Evolutionary conservation across 2,797 vertebrate genomes (phyloP).

Genomic region (Galaxias olidus): DNA sequence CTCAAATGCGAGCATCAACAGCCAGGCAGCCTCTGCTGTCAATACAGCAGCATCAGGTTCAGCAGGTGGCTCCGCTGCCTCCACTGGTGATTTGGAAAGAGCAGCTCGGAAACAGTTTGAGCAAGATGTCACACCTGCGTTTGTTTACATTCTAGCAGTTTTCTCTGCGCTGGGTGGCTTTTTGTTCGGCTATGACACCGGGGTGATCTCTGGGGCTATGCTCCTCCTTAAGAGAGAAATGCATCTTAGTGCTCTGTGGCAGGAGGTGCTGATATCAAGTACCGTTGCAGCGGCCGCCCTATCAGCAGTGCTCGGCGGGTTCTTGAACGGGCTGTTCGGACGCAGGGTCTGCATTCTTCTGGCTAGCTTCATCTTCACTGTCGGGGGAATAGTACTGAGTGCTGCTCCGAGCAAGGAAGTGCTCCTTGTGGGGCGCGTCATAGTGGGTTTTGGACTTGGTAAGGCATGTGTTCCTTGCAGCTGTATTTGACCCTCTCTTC

Average conservation of each 20-base stretch:
- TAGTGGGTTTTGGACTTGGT: conserved; percentile 95
- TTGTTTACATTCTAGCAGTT: conserved; percentile 88
- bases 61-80: conserved; percentile 40
- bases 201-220: conserved; percentile 96
- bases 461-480: conserved; percentile 60
- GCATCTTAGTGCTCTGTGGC: conserved; percentile 88
- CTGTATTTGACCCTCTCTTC: not conserved
- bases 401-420: conserved; percentile 85
- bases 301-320: conserved; percentile 87
- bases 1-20: conserved; percentile 82
- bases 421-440: conserved; percentile 85
- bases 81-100: conserved; percentile 86
- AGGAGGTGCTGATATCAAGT: conserved; percentile 92
- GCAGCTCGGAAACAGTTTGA: conserved; percentile 95
- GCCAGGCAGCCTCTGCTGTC: conserved; percentile 60
- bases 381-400: conserved; percentile 85
- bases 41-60: conserved; percentile 27
- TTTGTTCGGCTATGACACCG: conserved; percentile 95
- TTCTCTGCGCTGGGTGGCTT: conserved; percentile 96
- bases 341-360: conserved; percentile 89
- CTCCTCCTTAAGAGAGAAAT: conserved; percentile 90
- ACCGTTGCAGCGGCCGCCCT: conserved; percentile 91
- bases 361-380: conserved; percentile 87
- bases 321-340: conserved; percentile 87
- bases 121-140: conserved; percentile 87